These are phyloP conservation scores for Anableps anableps DNA, from an alignment of 2,797 vertebrate species.

Conservation along the genomic window DNA sequence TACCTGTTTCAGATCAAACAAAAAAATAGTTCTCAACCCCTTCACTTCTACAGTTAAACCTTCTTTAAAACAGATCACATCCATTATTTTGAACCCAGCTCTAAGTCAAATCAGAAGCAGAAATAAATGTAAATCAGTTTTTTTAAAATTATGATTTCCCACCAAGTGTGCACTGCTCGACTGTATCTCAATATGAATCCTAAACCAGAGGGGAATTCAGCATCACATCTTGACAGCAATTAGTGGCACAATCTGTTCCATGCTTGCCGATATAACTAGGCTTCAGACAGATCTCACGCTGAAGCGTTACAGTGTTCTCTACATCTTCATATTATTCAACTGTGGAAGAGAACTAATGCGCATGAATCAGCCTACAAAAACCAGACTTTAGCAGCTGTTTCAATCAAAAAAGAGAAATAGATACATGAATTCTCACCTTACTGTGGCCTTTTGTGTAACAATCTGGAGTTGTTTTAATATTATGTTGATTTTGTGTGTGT, in stretches of 20 bases:
- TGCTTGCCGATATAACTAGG: constrained; percentile 76
- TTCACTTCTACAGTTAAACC: constrained; percentile 37
- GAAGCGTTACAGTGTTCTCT: constrained; percentile 73
- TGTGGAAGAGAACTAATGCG: constrained; percentile 71
- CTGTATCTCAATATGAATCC: constrained; percentile 78
- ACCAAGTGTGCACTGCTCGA: constrained; percentile 53
- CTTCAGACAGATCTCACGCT: constrained; percentile 76
- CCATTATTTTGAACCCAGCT: constrained; percentile 42
- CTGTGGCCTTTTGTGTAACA: constrained; percentile 94
- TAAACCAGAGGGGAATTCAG: constrained; percentile 76
- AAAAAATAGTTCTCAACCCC: constrained; percentile 30
- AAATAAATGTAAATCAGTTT: constrained; percentile 71
- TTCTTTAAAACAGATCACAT: constrained; percentile 52
- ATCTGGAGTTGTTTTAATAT: constrained; percentile 80
- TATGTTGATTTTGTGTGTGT: neutral
- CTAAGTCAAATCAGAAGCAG: constrained; percentile 57
- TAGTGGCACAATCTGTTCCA: constrained; percentile 82
- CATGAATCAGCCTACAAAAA: constrained; percentile 70
- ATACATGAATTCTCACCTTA: constrained; percentile 88
- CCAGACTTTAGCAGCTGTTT: constrained; percentile 69
- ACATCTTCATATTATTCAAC: constrained; percentile 80
- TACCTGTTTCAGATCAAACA: constrained; percentile 28
- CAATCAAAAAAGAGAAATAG: constrained; percentile 61
- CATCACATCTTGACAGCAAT: constrained; percentile 82
- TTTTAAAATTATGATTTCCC: constrained; percentile 69